Evolutionary conservation across 2,113 vertebrate species (phyloP).

Genomic region (Zosterops lateralis): DNA sequence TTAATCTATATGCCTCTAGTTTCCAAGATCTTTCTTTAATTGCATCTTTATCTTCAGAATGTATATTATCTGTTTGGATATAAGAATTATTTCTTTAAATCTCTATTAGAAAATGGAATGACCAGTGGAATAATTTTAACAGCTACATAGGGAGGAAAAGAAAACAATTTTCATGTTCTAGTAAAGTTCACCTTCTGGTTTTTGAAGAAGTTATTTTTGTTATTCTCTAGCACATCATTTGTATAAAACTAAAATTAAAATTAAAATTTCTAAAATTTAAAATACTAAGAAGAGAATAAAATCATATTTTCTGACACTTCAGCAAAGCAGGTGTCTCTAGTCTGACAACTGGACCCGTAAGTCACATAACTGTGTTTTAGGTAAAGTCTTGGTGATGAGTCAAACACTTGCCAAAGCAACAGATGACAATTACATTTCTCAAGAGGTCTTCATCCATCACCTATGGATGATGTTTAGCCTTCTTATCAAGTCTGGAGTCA

Average conservation of each 20-base stretch:
- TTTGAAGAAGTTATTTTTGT: neutral
- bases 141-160: neutral
- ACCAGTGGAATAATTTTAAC: neutral
- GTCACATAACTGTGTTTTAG: neutral
- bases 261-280: neutral
- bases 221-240: neutral
- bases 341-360: neutral
- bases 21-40: neutral
- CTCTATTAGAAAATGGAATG: neutral
- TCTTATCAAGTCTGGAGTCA: neutral
- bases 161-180: neutral
- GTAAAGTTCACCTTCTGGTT: neutral
- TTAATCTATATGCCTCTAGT: neutral
- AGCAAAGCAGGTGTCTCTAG: neutral
- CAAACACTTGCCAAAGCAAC: neutral
- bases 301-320: neutral
- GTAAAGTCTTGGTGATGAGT: neutral
- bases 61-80: neutral
- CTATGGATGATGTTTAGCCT: neutral
- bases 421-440: neutral
- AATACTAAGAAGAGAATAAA: neutral
- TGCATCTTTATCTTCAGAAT: neutral
- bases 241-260: neutral
- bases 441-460: neutral
- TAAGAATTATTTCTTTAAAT: neutral